phyloP scores from a whole-genome alignment of 2,113 vertebrate genomes.

The Oryzias woworae region DNA sequence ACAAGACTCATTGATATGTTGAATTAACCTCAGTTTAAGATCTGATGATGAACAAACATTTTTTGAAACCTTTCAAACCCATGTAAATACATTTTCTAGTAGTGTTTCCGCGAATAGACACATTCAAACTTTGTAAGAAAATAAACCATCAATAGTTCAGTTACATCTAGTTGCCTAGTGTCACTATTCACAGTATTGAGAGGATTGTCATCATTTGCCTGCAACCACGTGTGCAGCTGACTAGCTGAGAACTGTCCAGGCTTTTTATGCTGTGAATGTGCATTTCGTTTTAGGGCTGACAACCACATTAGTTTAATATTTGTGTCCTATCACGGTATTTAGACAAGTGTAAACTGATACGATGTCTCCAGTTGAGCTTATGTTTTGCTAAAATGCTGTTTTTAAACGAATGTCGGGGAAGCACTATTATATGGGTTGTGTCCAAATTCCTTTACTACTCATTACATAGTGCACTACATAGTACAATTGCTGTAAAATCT shows the following conservation, averaged over 20 bases:
- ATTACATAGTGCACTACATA: too few relatives aligned
- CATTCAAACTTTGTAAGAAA: not conserved
- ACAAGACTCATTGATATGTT: not conserved
- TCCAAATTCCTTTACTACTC: too few relatives aligned
- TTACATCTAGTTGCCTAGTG: not conserved
- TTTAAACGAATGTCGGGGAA: not conserved
- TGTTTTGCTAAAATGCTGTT: not conserved
- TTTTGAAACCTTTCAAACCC: too few relatives aligned
- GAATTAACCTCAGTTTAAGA: not conserved
- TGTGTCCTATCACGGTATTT: conserved; percentile 16
- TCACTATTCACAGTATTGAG: not conserved
- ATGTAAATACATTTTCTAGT: not conserved
- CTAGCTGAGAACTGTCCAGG: not conserved
- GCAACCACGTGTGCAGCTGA: not conserved
- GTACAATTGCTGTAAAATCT: too few relatives aligned
- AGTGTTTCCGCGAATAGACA: not conserved
- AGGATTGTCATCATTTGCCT: not conserved
- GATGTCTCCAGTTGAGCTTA: not conserved
- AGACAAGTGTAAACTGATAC: not conserved
- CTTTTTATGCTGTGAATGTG: conserved; percentile 4
- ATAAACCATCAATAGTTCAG: not conserved
- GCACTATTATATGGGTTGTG: not conserved
- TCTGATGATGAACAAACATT: too few relatives aligned
- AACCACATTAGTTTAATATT: conserved; percentile 32
- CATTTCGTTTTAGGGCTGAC: conserved; percentile 31